Evolutionary conservation across 2,113 vertebrate species (phyloP).

Genomic region (Ancistrus triradiatus): DNA sequence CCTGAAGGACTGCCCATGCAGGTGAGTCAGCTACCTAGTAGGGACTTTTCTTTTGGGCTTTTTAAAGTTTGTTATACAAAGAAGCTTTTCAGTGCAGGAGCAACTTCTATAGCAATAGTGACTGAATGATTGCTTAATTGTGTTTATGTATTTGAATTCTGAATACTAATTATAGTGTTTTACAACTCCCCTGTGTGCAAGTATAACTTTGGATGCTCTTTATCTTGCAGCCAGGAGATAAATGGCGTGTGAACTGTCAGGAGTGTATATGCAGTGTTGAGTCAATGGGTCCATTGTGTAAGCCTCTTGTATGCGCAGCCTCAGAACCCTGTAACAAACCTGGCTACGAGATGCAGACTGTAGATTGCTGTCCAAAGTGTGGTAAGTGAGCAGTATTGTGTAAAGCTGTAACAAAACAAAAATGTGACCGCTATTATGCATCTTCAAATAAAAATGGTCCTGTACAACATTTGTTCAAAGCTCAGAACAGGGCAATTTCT

Average conservation of each 20-base stretch:
- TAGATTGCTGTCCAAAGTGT: constrained; percentile 38
- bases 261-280: constrained; percentile 21
- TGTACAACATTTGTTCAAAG: too few relatives aligned
- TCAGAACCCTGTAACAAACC: neutral
- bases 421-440: too few relatives aligned
- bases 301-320: constrained; percentile 3
- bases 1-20: constrained; percentile 69
- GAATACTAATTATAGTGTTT: too few relatives aligned
- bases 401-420: neutral
- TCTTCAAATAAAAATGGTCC: too few relatives aligned
- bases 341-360: constrained; percentile 13
- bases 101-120: too few relatives aligned
- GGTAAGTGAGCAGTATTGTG: constrained; percentile 22
- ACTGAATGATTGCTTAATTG: too few relatives aligned
- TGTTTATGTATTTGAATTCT: neutral
- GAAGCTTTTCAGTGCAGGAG: too few relatives aligned
- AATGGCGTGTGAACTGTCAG: constrained; percentile 26
- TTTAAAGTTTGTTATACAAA: too few relatives aligned
- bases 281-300: constrained; percentile 8
- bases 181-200: neutral
- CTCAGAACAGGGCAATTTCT: too few relatives aligned
- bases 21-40: constrained; percentile 51
- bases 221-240: constrained; percentile 33
- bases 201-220: neutral
- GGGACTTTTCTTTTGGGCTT: neutral